Evolutionary conservation across 1,140 invertebrate genomes (phyloP).

Genomic region (Drosophila azteca): DNA sequence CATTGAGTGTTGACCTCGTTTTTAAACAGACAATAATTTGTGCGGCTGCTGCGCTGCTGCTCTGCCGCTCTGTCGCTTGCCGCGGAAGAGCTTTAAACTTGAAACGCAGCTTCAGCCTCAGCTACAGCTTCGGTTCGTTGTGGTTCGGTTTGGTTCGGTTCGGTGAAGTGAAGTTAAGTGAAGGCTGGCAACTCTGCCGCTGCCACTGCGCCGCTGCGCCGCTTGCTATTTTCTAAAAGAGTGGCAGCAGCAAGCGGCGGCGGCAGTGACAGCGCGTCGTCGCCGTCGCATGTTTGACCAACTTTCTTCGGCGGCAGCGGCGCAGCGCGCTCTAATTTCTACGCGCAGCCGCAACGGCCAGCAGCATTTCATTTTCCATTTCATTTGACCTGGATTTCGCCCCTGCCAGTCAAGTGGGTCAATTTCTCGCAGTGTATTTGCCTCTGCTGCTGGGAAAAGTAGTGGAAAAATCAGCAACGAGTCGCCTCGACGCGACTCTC

Average conservation of each 20-base stretch:
- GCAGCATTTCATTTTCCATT: conserved; percentile 77
- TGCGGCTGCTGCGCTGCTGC: conserved; percentile 39
- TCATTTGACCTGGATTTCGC: conserved; percentile 82
- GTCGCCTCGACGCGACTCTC: background rate
- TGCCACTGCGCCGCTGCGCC: conserved; percentile 31
- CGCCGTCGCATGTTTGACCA: conserved; percentile 61
- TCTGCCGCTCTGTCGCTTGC: conserved; percentile 28
- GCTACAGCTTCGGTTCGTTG: conserved; percentile 22
- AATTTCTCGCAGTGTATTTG: conserved; percentile 35
- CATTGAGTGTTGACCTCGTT: conserved; percentile 81
- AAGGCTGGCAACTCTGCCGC: conserved; percentile 32
- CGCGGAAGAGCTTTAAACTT: conserved; percentile 82
- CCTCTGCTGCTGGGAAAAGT: conserved; percentile 56
- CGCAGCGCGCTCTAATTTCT: conserved; percentile 69
- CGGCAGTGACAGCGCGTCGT: conserved; percentile 28
- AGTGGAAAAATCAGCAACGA: conserved; percentile 57
- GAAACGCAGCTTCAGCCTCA: conserved; percentile 69
- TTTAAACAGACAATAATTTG: conserved; percentile 56
- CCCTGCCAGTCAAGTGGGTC: conserved; percentile 66
- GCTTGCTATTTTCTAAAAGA: conserved; percentile 75
- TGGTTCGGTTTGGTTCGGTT: too few species aligned
- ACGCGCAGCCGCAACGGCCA: conserved; percentile 54
- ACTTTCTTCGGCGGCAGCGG: conserved; percentile 54
- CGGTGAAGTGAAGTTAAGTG: conserved; percentile 2
- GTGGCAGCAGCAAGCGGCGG: conserved; percentile 21